A percentile compares a stretch with the other conserved stretches of the same genome.
Conservation (phyloP, 2,113 vertebrate genomes). For the Tragulus kanchil region DNA sequence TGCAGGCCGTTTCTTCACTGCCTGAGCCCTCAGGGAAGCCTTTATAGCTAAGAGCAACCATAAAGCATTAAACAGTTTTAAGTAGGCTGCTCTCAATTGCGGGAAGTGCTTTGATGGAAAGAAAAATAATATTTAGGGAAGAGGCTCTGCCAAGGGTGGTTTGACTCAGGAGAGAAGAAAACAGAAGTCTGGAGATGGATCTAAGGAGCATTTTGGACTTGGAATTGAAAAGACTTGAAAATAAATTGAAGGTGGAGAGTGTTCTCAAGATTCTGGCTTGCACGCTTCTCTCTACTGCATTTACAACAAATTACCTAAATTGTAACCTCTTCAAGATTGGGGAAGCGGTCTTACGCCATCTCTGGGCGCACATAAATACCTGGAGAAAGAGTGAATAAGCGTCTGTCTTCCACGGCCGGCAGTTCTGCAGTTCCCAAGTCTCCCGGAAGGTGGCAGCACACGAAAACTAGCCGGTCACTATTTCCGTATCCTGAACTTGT, state of each 20-base stretch:
- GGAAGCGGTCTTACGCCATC: accelerated
- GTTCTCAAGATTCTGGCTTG: background rate
- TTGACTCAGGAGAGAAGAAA: background rate
- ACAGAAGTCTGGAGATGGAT: background rate
- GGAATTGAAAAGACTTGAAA: background rate
- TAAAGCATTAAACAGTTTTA: background rate
- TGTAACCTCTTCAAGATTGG: background rate
- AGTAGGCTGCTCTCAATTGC: background rate
- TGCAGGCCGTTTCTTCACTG: background rate
- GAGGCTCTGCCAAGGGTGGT: no score
- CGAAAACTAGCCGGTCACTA: background rate
- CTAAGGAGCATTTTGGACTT: background rate
- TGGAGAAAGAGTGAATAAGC: background rate
- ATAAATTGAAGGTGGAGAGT: background rate
- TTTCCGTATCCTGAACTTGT: background rate
- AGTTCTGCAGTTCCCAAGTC: background rate
- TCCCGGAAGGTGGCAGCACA: constrained; percentile 63
- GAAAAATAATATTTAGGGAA: background rate
- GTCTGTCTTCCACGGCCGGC: accelerated
- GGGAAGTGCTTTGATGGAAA: background rate
- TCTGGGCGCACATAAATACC: background rate
- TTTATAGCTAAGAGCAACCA: background rate
- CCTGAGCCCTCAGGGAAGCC: background rate
- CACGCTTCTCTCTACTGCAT: background rate
- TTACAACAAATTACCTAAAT: background rate